phyloP scores from a whole-genome alignment of 2,888 invertebrate species.

The Lumbricus terrestris region DNA sequence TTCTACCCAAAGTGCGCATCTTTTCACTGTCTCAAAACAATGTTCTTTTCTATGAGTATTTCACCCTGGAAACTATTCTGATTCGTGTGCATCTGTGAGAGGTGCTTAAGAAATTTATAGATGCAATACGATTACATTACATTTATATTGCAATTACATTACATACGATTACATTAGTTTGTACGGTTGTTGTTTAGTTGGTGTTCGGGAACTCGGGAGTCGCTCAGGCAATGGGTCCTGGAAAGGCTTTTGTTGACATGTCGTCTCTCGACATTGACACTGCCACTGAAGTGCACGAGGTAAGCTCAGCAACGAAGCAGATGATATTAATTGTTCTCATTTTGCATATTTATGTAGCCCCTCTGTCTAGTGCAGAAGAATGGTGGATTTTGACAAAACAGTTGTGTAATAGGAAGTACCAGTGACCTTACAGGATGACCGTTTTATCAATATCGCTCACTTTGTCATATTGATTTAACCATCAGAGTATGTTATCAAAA shows the following conservation, averaged over 20 bases:
- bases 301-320: conserved; percentile 42
- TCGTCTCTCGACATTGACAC: conserved; percentile 91
- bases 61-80: too few relatives aligned
- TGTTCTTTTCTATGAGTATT: too few relatives aligned
- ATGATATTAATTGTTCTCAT: neutral
- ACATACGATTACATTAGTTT: neutral
- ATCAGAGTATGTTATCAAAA: neutral
- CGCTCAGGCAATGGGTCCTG: conserved; percentile 69
- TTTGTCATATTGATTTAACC: neutral
- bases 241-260: conserved; percentile 94
- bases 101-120: too few relatives aligned
- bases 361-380: too few relatives aligned
- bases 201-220: conserved; percentile 94
- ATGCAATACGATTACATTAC: too few relatives aligned
- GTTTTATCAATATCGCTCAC: neutral
- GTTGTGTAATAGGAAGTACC: neutral
- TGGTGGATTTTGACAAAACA: neutral
- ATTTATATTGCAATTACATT: too few relatives aligned
- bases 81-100: too few relatives aligned
- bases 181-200: conserved; percentile 68
- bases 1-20: too few relatives aligned
- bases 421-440: neutral
- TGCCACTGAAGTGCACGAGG: conserved; percentile 84
- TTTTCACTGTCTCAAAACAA: too few relatives aligned
- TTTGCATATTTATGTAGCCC: neutral